A percentile compares a stretch with the other conserved stretches of the same genome.
Evolutionary conservation across 2,797 vertebrate species (phyloP).

Genomic region (Gallinago nigripennis): DNA sequence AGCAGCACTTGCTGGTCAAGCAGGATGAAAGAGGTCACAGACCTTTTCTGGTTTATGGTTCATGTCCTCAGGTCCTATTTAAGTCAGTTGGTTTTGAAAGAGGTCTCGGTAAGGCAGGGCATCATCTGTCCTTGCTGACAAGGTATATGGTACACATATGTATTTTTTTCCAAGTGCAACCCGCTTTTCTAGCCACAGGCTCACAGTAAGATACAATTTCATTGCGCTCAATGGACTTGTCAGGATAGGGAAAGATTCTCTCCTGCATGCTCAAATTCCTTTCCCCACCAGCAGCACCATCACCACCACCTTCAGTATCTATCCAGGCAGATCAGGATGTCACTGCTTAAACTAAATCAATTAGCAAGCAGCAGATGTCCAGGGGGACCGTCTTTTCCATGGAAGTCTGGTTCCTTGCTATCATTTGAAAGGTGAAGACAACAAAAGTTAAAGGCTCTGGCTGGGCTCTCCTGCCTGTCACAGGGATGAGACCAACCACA

Average conservation of each 20-base stretch:
- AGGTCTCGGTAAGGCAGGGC: background rate
- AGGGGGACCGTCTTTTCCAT: background rate
- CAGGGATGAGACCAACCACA: background rate
- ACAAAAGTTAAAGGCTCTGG: background rate
- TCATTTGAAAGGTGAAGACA: background rate
- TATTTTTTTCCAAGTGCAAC: background rate
- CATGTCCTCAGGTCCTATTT: background rate
- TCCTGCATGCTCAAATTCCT: background rate
- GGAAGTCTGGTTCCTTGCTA: background rate
- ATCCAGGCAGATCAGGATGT: conserved; percentile 1
- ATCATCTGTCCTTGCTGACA: background rate
- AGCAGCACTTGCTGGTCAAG: conserved; percentile 10
- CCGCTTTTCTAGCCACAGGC: background rate
- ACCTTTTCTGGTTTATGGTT: background rate
- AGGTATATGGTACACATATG: background rate
- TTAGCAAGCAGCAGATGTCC: background rate
- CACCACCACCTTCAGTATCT: background rate
- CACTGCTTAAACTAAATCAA: conserved; percentile 2
- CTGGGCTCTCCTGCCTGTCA: background rate
- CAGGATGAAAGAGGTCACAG: background rate
- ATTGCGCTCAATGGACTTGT: background rate
- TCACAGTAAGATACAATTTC: background rate
- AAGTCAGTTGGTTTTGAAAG: background rate
- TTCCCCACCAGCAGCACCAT: background rate
- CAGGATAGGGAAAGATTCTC: background rate